phyloP scores from a whole-genome alignment of 2,888 invertebrate genomes.

The Apantesis nais region DNA sequence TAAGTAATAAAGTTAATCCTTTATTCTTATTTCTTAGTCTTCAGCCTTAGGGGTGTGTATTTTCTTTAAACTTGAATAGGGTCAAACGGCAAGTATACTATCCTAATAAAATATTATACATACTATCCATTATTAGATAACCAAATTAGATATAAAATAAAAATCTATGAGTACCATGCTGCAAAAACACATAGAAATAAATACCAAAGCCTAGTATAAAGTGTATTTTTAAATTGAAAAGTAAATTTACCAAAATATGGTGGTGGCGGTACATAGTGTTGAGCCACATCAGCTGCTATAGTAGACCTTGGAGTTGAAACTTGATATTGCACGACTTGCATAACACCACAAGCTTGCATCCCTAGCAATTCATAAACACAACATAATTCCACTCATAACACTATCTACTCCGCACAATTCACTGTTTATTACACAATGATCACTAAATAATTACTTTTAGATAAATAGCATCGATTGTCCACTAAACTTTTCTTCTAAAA shows the following conservation, averaged over 20 bases:
- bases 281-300: slow-evolving; percentile 75
- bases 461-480: background rate
- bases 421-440: slow-evolving; percentile 8
- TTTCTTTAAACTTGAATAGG: too few relatives aligned
- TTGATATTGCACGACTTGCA: slow-evolving; percentile 89
- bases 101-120: too few relatives aligned
- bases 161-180: too few relatives aligned
- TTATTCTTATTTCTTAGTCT: too few relatives aligned
- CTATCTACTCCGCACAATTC: slow-evolving; percentile 13
- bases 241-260: slow-evolving; percentile 77
- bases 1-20: too few relatives aligned
- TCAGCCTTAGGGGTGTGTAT: too few relatives aligned
- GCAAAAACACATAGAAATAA: too few relatives aligned
- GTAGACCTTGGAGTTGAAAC: slow-evolving; percentile 83
- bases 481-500: background rate
- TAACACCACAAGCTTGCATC: slow-evolving; percentile 87
- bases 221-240: background rate
- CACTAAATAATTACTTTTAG: background rate
- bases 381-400: background rate
- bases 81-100: too few relatives aligned
- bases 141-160: too few relatives aligned
- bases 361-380: slow-evolving; percentile 34
- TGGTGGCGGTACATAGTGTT: slow-evolving; percentile 80
- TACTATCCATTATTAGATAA: too few relatives aligned
- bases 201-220: background rate